Conservation (phyloP, 2,113 vertebrate species). For the Periophthalmodon schlosseri region DNA sequence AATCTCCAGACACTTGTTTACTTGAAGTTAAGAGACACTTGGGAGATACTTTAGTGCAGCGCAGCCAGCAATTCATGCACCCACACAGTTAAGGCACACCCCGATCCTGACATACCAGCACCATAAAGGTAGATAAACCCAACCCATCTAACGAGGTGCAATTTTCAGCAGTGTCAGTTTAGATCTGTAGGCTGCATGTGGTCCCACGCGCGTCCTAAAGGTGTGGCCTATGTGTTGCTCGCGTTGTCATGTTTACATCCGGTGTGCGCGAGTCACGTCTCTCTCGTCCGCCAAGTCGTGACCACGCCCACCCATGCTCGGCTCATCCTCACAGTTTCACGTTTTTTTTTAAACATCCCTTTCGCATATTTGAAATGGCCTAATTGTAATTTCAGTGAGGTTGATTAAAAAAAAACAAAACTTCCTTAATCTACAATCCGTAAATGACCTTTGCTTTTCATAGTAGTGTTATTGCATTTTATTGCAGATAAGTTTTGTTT, state of each 20-base stretch:
- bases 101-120: too few relatives aligned
- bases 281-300: constrained; percentile 59
- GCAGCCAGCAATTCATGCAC: too few relatives aligned
- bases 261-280: constrained; percentile 55
- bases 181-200: background rate
- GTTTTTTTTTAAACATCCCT: too few relatives aligned
- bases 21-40: constrained; percentile 1
- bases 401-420: background rate
- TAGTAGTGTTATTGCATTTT: background rate
- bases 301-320: background rate
- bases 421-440: background rate
- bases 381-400: background rate
- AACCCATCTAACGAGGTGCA: background rate
- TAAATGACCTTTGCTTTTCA: constrained; percentile 50
- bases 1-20: constrained; percentile 51
- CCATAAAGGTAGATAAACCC: too few relatives aligned
- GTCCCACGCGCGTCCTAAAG: background rate
- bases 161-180: background rate
- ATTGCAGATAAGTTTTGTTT: constrained; percentile 18
- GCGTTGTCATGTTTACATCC: constrained; percentile 12
- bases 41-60: background rate
- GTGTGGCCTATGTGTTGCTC: constrained; percentile 2
- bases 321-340: background rate
- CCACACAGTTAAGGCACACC: too few relatives aligned
- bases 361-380: background rate